Evolutionary conservation across 2,113 vertebrate genomes (phyloP), one percentile per base, ranked within the genome.

Genomic region (Turdus rufiventris): DNA sequence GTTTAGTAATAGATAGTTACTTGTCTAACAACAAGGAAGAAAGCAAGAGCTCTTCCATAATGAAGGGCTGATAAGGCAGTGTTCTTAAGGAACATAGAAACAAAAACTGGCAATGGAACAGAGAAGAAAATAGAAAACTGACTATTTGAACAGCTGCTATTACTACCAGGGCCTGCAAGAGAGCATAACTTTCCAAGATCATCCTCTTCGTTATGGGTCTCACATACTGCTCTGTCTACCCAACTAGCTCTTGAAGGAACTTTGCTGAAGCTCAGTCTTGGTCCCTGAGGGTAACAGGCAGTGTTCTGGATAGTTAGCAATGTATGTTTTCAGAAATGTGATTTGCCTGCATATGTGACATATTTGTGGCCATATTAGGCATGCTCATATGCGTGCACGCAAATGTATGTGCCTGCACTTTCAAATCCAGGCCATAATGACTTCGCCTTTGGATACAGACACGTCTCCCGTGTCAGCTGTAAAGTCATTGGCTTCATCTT

Each of bases 351-450:
- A 73, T 87, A 56, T 61, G 66, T 79, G 60, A 85, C 87, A 93
- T 94, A 89, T 76, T 95, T 95, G 89, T 95, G 93, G 85, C 50
- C 71, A 5, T 88, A 85, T 73, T 88, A 89, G 36, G 50, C 89
- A 88, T 76, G 77, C 51, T 94, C 2, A 51, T 60, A 61, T 73
- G 40, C 61, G 65, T 76, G 50, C 84, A 88, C 0, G 9, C 80
- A 92, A 92, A 24, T 74, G 29, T 23, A 42, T 38, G 33, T 66
- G 80, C 34, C 42, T 96, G 20, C 28, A 19, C 29, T 91, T 82
- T 87, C 43, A 73, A 82, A 95, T 82, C 45, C 71, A 76, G n/a
- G 50, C 54, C 50, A 9, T 57, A 76, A 58, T 28, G 10, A 87
- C 58, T 91, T 82, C 2, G 6, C 71, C 42, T 92, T 91, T 87